These are phyloP conservation scores for Rallus crepitans DNA, from an alignment of 2,797 vertebrate genomes.

Conservation along the genomic window DNA sequence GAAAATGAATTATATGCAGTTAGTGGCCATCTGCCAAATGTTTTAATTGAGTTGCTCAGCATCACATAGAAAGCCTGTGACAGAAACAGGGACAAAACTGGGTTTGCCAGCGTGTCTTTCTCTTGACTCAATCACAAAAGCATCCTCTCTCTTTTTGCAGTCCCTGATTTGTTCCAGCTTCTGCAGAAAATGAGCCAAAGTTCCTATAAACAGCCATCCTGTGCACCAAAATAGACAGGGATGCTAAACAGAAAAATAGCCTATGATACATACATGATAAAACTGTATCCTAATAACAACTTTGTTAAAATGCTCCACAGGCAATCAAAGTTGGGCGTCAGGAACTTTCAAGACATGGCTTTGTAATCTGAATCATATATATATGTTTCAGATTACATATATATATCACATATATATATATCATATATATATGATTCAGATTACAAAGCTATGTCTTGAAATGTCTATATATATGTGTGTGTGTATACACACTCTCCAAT, in stretches of 20 bases:
- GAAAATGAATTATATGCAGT: conserved; percentile 69
- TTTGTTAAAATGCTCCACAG: not conserved
- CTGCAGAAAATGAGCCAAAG: conserved; percentile 52
- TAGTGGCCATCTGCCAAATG: conserved; percentile 69
- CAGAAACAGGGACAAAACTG: conserved; percentile 67
- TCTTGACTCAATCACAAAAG: conserved; percentile 57
- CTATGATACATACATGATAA: not conserved
- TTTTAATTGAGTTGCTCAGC: conserved; percentile 71
- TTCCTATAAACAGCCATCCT: conserved; percentile 28
- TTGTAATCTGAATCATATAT: not conserved
- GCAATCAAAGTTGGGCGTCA: not conserved
- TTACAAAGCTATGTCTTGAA: too few relatives aligned
- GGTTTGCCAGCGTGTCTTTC: conserved; percentile 49
- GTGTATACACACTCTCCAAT: not conserved
- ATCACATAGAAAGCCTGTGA: conserved; percentile 58
- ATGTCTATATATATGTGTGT: not conserved
- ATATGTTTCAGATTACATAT: too few relatives aligned
- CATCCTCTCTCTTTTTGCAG: conserved; percentile 50
- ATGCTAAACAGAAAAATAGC: conserved; percentile 32
- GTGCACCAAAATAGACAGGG: conserved; percentile 8
- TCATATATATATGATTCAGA: too few relatives aligned
- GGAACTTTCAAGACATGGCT: not conserved
- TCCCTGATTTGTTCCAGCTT: conserved; percentile 37
- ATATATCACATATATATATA: too few relatives aligned
- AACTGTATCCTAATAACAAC: not conserved